These are phyloP conservation scores for Thelaira solivaga DNA, from an alignment of 2,888 invertebrate species.

Conservation along the genomic window DNA sequence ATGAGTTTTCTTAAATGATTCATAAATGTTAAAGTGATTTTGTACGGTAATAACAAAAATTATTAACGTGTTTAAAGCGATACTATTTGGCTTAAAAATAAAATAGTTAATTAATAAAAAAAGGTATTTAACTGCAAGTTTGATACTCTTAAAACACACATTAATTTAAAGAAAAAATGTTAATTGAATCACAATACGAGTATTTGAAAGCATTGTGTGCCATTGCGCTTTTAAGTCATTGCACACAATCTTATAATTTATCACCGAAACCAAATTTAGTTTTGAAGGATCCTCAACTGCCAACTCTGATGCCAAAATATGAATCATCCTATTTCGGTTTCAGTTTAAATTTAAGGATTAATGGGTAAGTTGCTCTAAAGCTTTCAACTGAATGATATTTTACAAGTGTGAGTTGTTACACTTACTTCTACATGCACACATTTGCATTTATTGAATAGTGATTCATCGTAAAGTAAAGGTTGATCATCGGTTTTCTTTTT, in stretches of 20 bases:
- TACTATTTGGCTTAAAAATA: not conserved
- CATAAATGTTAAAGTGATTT: slow-evolving; percentile 43
- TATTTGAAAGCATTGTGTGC: slow-evolving; percentile 13
- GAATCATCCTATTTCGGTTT: slow-evolving; percentile 76
- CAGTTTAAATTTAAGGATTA: slow-evolving; percentile 70
- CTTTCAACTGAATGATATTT: not conserved
- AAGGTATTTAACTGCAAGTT: not conserved
- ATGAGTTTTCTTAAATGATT: slow-evolving; percentile 34
- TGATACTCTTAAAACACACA: slow-evolving; percentile 5
- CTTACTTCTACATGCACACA: too few relatives aligned
- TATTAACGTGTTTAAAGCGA: not conserved
- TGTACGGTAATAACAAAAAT: not conserved
- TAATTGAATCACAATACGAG: not conserved
- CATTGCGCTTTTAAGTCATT: slow-evolving; percentile 45
- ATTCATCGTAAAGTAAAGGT: not conserved
- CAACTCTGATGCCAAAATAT: slow-evolving; percentile 69
- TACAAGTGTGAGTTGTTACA: too few relatives aligned
- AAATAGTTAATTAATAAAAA: not conserved
- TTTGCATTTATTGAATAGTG: too few relatives aligned
- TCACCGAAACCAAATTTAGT: slow-evolving; percentile 75
- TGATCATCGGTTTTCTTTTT: slow-evolving; percentile 2
- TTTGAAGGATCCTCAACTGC: slow-evolving; percentile 73
- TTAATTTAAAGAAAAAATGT: slow-evolving; percentile 30
- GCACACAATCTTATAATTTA: slow-evolving; percentile 70
- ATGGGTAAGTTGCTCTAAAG: slow-evolving; percentile 70